Base-by-base conservation (phyloP, 1,140 invertebrate species). In the Cataglyphis hispanica region DNA sequence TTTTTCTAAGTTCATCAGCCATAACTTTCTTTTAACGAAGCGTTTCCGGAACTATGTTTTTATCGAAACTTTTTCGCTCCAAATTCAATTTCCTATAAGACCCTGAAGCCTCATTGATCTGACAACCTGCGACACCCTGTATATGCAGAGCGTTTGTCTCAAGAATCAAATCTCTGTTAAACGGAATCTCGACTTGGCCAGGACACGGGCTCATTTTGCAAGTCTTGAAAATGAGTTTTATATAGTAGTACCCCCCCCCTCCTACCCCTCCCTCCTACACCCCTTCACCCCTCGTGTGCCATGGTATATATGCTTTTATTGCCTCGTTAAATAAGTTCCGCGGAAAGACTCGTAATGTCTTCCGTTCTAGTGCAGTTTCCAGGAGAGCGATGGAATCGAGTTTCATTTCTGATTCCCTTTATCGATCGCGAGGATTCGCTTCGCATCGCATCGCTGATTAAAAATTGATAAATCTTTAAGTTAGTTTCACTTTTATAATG, bases 191-290 rank as follows among this genome's bases (percentile, higher is more conserved):
- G 43, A 66, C 27, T 83, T 64, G 43, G 43, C 74, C 4, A 74
- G 85, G 66, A 87, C 66, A 77, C 64, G 72, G 53, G 86, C 37
- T 53, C 77, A 27, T 84, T 88, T 84, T 60, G 31, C 80, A 70
- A 81, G 53, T 84, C 78, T 84, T 56, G 78, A 69, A 85, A 88
- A 85, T 85, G 53, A 63, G 83, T 80, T 80, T 88, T 87, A 88
- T 85, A 87, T 37, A 84, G 86, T 37, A 84, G 78, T 53, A 61
- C 63, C 46, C 46, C 46, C 53, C 74, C 46, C 46, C 46, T 60
- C 74, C n/a, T n/a, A n/a, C n/a, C n/a, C n/a, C n/a, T n/a, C n/a
- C n/a, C n/a, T n/a, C n/a, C n/a, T n/a, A n/a, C n/a, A n/a, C n/a
- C n/a, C n/a, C n/a, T n/a, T n/a, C n/a, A n/a, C n/a, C 46, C 46